Percentiles rank a stretch among this genome's conserved stretches.
phyloP scores from a whole-genome alignment of 2,888 invertebrate genomes.

The Polietes domitor region DNA sequence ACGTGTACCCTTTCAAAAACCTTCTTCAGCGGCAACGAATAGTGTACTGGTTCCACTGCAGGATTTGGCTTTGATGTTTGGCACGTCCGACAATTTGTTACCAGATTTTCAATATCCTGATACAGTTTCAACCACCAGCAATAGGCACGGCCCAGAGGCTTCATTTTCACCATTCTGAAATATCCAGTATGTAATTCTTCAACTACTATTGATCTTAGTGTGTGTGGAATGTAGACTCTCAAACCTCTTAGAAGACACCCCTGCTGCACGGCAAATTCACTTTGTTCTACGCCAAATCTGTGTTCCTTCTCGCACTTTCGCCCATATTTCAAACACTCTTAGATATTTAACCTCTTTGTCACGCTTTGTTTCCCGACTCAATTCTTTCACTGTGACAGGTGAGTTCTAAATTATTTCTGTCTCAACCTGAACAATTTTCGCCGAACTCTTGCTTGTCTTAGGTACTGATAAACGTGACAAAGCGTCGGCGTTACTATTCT shows the following conservation, averaged over 20 bases:
- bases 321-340: slow-evolving; percentile 30
- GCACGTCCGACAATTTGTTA: too few relatives aligned
- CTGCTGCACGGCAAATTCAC: slow-evolving; percentile 34
- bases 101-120: slow-evolving; percentile 46
- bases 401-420: slow-evolving; percentile 29
- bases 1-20: slow-evolving; percentile 48
- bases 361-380: background rate
- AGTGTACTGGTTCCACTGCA: slow-evolving; percentile 36
- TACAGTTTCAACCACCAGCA: slow-evolving; percentile 67
- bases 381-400: slow-evolving; percentile 35
- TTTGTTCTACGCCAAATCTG: slow-evolving; percentile 33
- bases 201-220: slow-evolving; percentile 47
- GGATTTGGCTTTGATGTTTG: slow-evolving; percentile 38
- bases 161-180: slow-evolving; percentile 54
- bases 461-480: slow-evolving; percentile 34
- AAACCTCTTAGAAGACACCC: slow-evolving; percentile 42
- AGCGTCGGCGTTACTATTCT: slow-evolving; percentile 54
- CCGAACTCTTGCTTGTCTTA: background rate
- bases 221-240: slow-evolving; percentile 29
- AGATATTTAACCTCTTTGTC: slow-evolving; percentile 28
- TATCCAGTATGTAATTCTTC: slow-evolving; percentile 59
- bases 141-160: slow-evolving; percentile 64
- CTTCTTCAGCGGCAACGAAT: slow-evolving; percentile 28
- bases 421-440: slow-evolving; percentile 41
- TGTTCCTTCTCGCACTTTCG: slow-evolving; percentile 25